Evolutionary conservation across 2,113 vertebrate genomes (phyloP).

Genomic region (Alexandromys fortis): DNA sequence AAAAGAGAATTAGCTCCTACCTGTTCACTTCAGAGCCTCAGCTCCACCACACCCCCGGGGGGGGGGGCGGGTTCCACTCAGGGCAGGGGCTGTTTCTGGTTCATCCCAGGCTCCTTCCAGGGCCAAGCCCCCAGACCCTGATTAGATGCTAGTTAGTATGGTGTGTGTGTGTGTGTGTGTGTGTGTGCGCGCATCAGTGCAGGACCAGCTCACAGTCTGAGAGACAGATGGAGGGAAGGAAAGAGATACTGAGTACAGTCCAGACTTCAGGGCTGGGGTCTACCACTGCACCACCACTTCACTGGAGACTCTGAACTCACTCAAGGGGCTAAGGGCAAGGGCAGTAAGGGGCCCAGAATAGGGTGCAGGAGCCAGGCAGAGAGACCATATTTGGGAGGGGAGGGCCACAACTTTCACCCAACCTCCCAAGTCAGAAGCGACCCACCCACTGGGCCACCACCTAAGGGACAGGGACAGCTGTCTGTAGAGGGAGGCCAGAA

Average conservation of each 20-base stretch:
- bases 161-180: background rate
- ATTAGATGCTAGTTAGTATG: background rate
- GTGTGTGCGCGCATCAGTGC: accelerated
- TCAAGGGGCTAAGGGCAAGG: background rate
- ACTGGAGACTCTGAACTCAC: background rate
- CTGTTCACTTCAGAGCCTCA: background rate
- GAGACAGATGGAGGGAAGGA: background rate
- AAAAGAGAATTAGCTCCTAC: too few species aligned
- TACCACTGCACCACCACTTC: background rate
- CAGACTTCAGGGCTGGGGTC: background rate
- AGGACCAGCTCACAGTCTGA: background rate
- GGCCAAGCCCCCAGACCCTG: background rate
- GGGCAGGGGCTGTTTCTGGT: background rate
- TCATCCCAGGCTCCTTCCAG: background rate
- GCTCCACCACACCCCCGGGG: too few species aligned
- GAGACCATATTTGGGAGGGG: background rate
- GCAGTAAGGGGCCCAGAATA: background rate
- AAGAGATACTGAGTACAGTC: background rate
- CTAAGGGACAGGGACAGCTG: background rate
- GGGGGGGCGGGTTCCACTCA: background rate
- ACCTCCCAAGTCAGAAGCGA: background rate
- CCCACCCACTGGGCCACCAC: background rate
- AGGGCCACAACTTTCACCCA: background rate
- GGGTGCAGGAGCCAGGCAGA: background rate
- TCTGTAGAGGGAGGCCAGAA: background rate